Percentiles rank a stretch among this genome's conserved stretches.
These are phyloP conservation scores for Adrianichthys oophorus DNA, from an alignment of 2,797 vertebrate genomes.

Conservation along the genomic window DNA sequence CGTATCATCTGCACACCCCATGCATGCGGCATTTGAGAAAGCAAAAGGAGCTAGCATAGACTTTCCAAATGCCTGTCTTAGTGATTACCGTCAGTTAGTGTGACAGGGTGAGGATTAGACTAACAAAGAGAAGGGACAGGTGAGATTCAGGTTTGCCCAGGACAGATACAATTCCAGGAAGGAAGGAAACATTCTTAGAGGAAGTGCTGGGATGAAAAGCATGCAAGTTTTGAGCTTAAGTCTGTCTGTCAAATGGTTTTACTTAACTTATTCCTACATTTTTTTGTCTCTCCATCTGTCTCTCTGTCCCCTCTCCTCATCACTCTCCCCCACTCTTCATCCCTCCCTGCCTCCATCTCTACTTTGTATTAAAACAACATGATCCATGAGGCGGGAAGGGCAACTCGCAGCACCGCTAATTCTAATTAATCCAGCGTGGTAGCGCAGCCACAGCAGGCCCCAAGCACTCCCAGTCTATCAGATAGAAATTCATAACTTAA, in stretches of 20 bases:
- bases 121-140: slow-evolving; percentile 53
- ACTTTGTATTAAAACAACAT: slow-evolving; percentile 97
- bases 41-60: slow-evolving; percentile 23
- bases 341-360: slow-evolving; percentile 59
- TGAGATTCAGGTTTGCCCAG: slow-evolving; percentile 60
- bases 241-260: slow-evolving; percentile 27
- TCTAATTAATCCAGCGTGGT: slow-evolving; percentile 95
- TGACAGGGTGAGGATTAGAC: slow-evolving; percentile 48
- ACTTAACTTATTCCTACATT: slow-evolving; percentile 15
- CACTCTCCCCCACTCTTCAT: slow-evolving; percentile 48
- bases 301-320: slow-evolving; percentile 54
- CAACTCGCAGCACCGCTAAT: slow-evolving; percentile 90
- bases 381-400: slow-evolving; percentile 88
- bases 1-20: too few relatives aligned
- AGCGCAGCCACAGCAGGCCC: slow-evolving; percentile 81
- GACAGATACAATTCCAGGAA: slow-evolving; percentile 44
- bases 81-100: slow-evolving; percentile 39
- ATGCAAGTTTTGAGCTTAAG: slow-evolving; percentile 19
- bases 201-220: slow-evolving; percentile 15
- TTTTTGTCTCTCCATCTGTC: slow-evolving; percentile 18
- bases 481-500: slow-evolving; percentile 99
- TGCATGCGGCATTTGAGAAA: too few relatives aligned
- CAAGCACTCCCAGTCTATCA: slow-evolving; percentile 93
- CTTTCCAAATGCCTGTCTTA: slow-evolving; percentile 41
- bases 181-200: slow-evolving; percentile 35